A percentile compares a stretch with the other conserved stretches of the same genome.
Evolutionary conservation across 2,797 vertebrate genomes (phyloP).

Genomic region (Coreius guichenoti): DNA sequence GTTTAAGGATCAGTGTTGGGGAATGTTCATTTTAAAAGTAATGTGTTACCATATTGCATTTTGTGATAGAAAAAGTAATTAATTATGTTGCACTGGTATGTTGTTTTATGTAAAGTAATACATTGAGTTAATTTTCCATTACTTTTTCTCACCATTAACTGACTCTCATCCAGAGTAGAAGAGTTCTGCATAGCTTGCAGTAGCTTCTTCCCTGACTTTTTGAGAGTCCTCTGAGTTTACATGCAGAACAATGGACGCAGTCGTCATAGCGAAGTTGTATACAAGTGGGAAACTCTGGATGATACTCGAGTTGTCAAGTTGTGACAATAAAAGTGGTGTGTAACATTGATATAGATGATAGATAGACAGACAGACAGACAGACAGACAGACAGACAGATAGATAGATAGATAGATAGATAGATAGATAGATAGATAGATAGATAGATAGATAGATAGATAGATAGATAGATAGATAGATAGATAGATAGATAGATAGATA

Average conservation of each 20-base stretch:
- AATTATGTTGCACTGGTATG: background rate
- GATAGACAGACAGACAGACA: background rate
- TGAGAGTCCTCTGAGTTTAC: background rate
- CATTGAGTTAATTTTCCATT: background rate
- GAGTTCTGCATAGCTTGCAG: background rate
- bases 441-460: too few species aligned
- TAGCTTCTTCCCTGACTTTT: background rate
- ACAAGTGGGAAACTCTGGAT: background rate
- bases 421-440: too few species aligned
- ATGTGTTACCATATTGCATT: background rate
- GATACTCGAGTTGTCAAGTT: background rate
- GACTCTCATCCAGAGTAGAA: constrained; percentile 14
- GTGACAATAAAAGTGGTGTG: background rate
- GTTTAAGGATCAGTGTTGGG: constrained; percentile 45
- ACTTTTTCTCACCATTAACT: constrained; percentile 1
- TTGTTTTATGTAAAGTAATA: constrained; percentile 27
- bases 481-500: too few species aligned
- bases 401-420: too few species aligned
- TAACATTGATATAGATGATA: background rate
- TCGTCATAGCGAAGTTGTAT: background rate
- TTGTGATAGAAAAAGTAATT: background rate
- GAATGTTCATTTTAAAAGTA: constrained; percentile 16
- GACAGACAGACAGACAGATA: too few species aligned
- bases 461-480: too few species aligned
- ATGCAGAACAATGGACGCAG: background rate